Conservation (phyloP, 2,888 invertebrate species). For the Pedicia rivosa region DNA sequence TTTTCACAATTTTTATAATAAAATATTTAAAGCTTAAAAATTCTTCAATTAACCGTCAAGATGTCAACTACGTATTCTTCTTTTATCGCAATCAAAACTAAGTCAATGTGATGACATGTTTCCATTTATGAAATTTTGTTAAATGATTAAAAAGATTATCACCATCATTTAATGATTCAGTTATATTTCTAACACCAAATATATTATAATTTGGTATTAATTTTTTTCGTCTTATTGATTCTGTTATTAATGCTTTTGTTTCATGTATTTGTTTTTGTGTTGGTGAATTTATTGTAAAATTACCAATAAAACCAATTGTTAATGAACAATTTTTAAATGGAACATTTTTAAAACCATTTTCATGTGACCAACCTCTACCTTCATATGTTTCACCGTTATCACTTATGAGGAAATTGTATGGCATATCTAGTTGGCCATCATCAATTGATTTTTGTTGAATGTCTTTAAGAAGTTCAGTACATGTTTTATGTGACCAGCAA, state of each 20-base stretch:
- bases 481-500: conserved; percentile 14
- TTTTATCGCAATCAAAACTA: conserved; percentile 12
- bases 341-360: conserved; percentile 17
- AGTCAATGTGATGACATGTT: conserved; percentile 14
- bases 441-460: background rate
- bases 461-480: conserved; percentile 17
- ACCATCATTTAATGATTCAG: conserved; percentile 14
- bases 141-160: conserved; percentile 15
- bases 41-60: background rate
- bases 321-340: conserved; percentile 16
- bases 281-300: conserved; percentile 18
- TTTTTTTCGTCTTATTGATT: conserved; percentile 18
- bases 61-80: too few relatives aligned
- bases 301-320: conserved; percentile 31
- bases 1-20: background rate
- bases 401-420: conserved; percentile 35
- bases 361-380: conserved; percentile 32
- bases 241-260: conserved; percentile 19
- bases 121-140: conserved; percentile 17
- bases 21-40: background rate
- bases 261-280: conserved; percentile 14
- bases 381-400: conserved; percentile 34
- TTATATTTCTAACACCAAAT: conserved; percentile 14
- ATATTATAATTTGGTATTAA: conserved; percentile 15
- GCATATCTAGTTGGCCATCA: conserved; percentile 23